Evolutionary conservation across 1,140 invertebrate species (phyloP).

Genomic region (Drosophila fuyamai): DNA sequence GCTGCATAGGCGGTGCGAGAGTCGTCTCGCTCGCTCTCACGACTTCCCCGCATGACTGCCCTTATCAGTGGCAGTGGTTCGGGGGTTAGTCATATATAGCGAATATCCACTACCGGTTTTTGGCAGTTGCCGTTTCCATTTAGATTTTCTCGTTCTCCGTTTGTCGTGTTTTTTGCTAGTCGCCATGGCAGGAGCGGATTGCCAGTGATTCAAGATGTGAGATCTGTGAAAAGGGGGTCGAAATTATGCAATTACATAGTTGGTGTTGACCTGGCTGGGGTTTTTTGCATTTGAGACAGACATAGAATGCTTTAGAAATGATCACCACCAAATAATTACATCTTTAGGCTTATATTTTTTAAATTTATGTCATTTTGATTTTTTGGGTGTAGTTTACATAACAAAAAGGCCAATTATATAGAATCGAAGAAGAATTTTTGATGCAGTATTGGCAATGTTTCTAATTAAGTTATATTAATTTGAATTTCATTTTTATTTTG

Average conservation of each 20-base stretch:
- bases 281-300: background rate
- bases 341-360: background rate
- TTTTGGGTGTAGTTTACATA: too few relatives aligned
- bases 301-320: background rate
- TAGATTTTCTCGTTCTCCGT: conserved; percentile 43
- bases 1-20: background rate
- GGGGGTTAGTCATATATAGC: conserved; percentile 68
- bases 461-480: too few relatives aligned
- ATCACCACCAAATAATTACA: background rate
- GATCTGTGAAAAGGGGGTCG: background rate
- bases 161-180: conserved; percentile 55
- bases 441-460: too few relatives aligned
- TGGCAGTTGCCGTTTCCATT: conserved; percentile 63
- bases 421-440: too few relatives aligned
- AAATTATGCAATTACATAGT: background rate
- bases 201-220: background rate
- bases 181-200: conserved; percentile 63
- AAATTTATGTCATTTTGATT: too few relatives aligned
- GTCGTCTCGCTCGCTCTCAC: conserved; percentile 29
- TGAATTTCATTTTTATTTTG: too few relatives aligned
- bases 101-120: conserved; percentile 63
- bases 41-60: conserved; percentile 8
- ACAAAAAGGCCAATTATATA: too few relatives aligned
- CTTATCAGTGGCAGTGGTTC: conserved; percentile 57
- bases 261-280: background rate